Evolutionary conservation across 2,888 invertebrate species (phyloP), one percentile per base, ranked within the genome.

Genomic region (Rhagonycha fulva): DNA sequence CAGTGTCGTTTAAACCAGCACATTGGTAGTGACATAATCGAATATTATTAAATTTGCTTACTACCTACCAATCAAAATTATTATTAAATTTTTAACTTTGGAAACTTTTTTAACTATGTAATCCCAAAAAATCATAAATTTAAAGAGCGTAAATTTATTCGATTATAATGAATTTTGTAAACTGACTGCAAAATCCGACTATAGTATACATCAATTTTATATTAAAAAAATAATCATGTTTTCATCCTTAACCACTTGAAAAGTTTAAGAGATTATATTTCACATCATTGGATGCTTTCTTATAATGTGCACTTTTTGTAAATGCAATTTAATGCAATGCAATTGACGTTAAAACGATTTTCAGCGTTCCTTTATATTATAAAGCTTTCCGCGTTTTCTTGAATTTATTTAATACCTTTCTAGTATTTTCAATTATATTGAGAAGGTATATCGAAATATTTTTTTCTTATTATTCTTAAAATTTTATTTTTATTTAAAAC

Each of bases 1-100:
- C 74, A 74, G 63, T 74, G 69, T 70, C 72, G 72, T 30, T 60
- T 68, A 26, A 30, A 66, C 47, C 60, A 67, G 67, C 19, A 72
- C 32, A 67, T 67, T 72, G 68, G 60, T 68, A 60, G 68, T 72
- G 72, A 68, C 60, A 72, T 71, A 28, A 30, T 32, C 7, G 66
- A 72, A 72, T 72, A 72, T 19, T 67, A 60, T 68, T 63, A 68
- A 60, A 68, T 67, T 67, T 24, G 32, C 30, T 63, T 19, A 71
- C 71, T 47, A 47, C 47, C 47, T 47, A 47, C n/a, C 47, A 47
- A 47, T 47, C 47, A 47, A 47, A 47, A 47, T 47, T 47, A n/a
- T 47, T 47, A 47, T 47, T 47, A 47, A 47, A 47, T 47, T n/a
- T 47, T 47, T 47, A n/a, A n/a, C n/a, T 47, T 47, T 47, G 32